Base-by-base conservation (phyloP, 2,797 vertebrate genomes). In the Diplodus puntazzo region DNA sequence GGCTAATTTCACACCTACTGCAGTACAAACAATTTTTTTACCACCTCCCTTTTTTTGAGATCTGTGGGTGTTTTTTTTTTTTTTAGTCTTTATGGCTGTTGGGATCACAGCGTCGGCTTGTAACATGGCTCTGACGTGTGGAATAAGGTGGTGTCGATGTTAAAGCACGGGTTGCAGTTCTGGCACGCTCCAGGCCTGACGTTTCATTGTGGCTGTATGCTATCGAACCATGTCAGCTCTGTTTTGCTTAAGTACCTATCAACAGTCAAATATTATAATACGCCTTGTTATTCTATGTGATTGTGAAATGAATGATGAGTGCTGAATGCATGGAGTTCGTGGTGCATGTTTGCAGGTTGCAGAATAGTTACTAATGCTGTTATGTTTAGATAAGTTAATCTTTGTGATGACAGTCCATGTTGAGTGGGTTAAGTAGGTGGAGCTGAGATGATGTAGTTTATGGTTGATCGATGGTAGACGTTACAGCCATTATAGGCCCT, bases 401-500 rank as follows among this genome's bases (percentile, higher is more conserved):
- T 59, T 46, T 68, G 71, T 79, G 77, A 89, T 75, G 85, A 82
- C 54, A 53, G 84, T 88, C 73, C 81, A 80, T 81, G 85, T 86
- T 65, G 73, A 69, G 73, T 75, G 71, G 76, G 71, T 78, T 79
- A 79, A 81, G 73, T 68, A 66, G 75, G 54, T 82, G 79, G 77
- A 84, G 80, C 69, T 79, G 87, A 77, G 88, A 86, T 87, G 84
- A 71, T 10, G 42, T 45, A 57, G 70, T 63, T 83, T 72, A 77
- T 81, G 87, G 75, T 59, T 78, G 82, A 53, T 66, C 46, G 78
- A 79, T 75, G 80, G 79, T 73, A 30, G 76, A 59, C 65, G 25
- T 39, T 54, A 30, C 67, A 45, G 85, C 90, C 85, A 94, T 97
- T 97, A 99, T 96, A 98, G 91, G 82, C 95, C 95, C 93, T 99